Base-by-base conservation (phyloP, 2,888 invertebrate species). In the Sympetrum striolatum region DNA sequence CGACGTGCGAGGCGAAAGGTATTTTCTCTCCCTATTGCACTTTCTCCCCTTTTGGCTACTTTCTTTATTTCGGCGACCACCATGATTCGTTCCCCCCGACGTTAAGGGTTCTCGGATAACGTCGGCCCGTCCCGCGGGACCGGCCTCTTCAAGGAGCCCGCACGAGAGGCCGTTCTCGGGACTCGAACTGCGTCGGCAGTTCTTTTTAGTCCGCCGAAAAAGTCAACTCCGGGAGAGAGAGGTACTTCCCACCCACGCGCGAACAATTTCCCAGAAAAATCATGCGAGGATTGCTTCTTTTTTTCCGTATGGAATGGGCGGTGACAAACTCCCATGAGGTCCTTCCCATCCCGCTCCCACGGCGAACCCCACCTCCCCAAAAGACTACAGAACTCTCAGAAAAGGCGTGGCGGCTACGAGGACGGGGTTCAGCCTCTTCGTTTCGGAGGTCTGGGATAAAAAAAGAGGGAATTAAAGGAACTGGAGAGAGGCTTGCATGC, bases 361-460 rank as follows among this genome's bases (percentile, higher is more conserved):
- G 8, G 44, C 44, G 10, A 44, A 44, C 73, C 73, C 73, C 73
- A 31, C 31, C 73, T 73, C 31, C 73, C 58, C 35, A 86, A 60
- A 82, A 58, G 60, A 58, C 82, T 39, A 82, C 44, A 39, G 58
- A 53, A 60, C 35, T 37, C 86, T 86, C 60, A 39, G 86, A 60
- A 86, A 60, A 64, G 86, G 86, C 64, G 64, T 86, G 86, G 86
- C 86, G 58, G 81, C 39, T 25, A 53, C 48, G 35, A 60, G 37
- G 82, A 53, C 48, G 25, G 35, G 60, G 86, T 86, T 86, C 64
- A 86, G 58, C 82, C 44, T 53, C 31, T 82, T 58, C 82, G 53
- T 82, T 58, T 58, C 35, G 31, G 48, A 81, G 18, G 80, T 44
- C 39, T 44, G 80, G 80, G 10, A 80, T 80, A n/a, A 80, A 37